These are phyloP conservation scores for Tetramorium bicarinatum DNA, from an alignment of 2,888 invertebrate genomes.

Conservation along the genomic window DNA sequence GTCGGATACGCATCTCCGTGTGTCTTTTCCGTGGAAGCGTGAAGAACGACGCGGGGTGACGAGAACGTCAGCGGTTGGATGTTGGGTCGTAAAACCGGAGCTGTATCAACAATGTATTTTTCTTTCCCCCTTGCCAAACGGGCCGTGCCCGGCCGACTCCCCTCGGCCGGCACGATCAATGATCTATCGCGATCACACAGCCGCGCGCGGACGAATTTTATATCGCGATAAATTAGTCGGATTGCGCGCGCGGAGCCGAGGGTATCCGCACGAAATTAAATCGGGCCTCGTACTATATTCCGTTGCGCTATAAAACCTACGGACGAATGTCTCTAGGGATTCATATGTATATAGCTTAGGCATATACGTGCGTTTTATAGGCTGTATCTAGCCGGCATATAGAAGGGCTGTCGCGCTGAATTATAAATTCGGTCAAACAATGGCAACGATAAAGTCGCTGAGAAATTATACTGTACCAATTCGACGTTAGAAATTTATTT, in stretches of 20 bases:
- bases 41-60: slow-evolving; percentile 51
- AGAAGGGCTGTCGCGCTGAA: slow-evolving; percentile 6
- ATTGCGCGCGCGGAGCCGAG: slow-evolving; percentile 35
- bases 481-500: slow-evolving; percentile 4
- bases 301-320: slow-evolving; percentile 44
- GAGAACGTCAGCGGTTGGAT: slow-evolving; percentile 62
- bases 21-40: slow-evolving; percentile 53
- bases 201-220: slow-evolving; percentile 53
- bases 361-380: slow-evolving; percentile 12
- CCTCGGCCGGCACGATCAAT: slow-evolving; percentile 39
- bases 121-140: slow-evolving; percentile 31
- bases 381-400: neutral
- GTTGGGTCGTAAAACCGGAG: slow-evolving; percentile 65
- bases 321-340: slow-evolving; percentile 28
- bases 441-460: slow-evolving; percentile 32
- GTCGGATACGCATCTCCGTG: slow-evolving; percentile 46
- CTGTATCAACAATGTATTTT: slow-evolving; percentile 58
- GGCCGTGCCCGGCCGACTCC: neutral
- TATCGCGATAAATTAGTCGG: slow-evolving; percentile 59
- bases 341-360: neutral
- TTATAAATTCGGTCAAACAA: slow-evolving; percentile 48
- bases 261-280: slow-evolving; percentile 46
- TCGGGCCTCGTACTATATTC: slow-evolving; percentile 35
- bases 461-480: slow-evolving; percentile 1
- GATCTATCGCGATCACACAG: slow-evolving; percentile 55